Evolutionary conservation across 1,140 invertebrate genomes (phyloP), one percentile per base, ranked within the genome.

Genomic region (Brachionus calyciflorus): DNA sequence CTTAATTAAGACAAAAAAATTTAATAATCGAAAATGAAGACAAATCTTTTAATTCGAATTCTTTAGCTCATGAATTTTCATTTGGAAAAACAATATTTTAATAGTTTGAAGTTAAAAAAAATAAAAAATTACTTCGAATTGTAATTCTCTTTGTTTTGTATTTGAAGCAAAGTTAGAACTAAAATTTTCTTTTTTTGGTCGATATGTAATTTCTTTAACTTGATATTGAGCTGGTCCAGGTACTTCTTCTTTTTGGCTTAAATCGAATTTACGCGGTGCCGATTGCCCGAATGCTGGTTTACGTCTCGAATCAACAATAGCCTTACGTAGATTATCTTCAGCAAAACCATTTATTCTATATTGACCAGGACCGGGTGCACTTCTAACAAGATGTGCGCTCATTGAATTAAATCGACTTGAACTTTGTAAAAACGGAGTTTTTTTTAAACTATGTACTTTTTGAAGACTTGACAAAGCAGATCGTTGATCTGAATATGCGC

Each of bases 311-410:
- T 83, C 82, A 37, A 84, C 78, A 76, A 84, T 84, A 0, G 83
- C 83, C 77, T 81, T 84, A 26, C 81, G 73, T 80, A 85, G 81
- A 76, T 81, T 83, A 21, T 85, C 83, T 46, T 82, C 80, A 2
- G 82, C 83, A 79, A 85, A 80, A 24, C 84, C 84, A 53, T 79
- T 76, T n/a, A 82, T 79, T 78, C 82, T 84, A 77, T 85, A 85
- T 3, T 82, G 78, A 12, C 82, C 84, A 14, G 84, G 84, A 76
- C 84, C 84, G 82, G 77, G 76, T 21, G 68, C 68, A 26, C 57
- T 65, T 17, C 63, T 19, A n/a, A 51, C 21, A 26, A 53, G 33
- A 57, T 41, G 26, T 21, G 30, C 21, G 21, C 55, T 77, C 5
- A 12, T 33, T 14, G 44, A 40, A 33, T 37, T 24, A 51, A 85